phyloP scores from a whole-genome alignment of 1,140 invertebrate species.

The Thrips palmi region DNA sequence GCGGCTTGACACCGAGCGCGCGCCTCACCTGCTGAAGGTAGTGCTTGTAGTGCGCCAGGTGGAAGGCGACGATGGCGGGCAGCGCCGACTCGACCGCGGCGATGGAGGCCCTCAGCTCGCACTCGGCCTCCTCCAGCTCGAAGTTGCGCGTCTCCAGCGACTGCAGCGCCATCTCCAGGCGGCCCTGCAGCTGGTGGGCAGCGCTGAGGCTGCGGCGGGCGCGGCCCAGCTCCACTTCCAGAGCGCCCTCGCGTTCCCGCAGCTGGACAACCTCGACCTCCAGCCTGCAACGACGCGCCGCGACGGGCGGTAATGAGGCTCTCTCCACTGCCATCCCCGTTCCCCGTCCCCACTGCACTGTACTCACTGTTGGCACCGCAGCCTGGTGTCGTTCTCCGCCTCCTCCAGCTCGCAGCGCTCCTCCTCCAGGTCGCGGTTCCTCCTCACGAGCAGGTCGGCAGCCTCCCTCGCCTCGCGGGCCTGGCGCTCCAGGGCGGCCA shows the following conservation, averaged over 20 bases:
- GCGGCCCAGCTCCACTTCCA: slow-evolving; percentile 17
- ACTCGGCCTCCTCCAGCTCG: slow-evolving; percentile 26
- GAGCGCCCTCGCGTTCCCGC: slow-evolving; percentile 17
- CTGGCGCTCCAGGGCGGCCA: too few species aligned
- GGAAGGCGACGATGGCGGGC: too few species aligned
- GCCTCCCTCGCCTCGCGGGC: too few species aligned
- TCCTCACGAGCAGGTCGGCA: slow-evolving; percentile 18
- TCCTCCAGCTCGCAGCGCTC: slow-evolving; percentile 27
- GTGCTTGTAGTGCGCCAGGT: too few species aligned
- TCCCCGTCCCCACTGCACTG: neutral
- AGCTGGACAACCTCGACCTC: slow-evolving; percentile 16
- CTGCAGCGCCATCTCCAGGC: slow-evolving; percentile 16
- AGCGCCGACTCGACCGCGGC: too few species aligned
- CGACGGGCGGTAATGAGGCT: neutral
- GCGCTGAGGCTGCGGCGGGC: slow-evolving; percentile 1
- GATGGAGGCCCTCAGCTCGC: too few species aligned
- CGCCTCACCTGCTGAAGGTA: too few species aligned
- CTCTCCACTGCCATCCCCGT: neutral
- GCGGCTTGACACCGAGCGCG: too few species aligned
- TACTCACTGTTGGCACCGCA: slow-evolving; percentile 25
- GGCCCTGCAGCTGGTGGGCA: neutral
- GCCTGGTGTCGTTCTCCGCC: slow-evolving; percentile 26
- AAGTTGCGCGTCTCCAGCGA: slow-evolving; percentile 35
- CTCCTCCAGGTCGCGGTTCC: slow-evolving; percentile 22
- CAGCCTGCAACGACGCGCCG: slow-evolving; percentile 15